Base-by-base conservation (phyloP, 2,113 vertebrate genomes). In the Dromas ardeola region DNA sequence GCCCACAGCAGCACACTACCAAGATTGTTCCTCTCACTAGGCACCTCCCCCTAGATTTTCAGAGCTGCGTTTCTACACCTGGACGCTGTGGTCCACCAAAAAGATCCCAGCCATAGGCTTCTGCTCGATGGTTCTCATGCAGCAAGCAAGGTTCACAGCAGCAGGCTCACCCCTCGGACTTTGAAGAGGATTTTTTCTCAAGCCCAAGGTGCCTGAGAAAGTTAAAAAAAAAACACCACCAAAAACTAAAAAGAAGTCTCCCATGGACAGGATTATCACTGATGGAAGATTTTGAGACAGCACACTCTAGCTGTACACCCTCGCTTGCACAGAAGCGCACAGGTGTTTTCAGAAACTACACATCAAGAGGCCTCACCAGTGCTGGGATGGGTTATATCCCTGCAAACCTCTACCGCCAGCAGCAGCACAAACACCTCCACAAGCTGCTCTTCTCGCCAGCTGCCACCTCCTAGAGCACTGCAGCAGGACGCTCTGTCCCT, bases 261-360 rank as follows among this genome's bases (percentile, higher is more conserved):
- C 3, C 3, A 1, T 1, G 15, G 36, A 61, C 10, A 63, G 18
- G 43, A 88, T 36, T n/a, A 56, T 65, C 67, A 73, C 27, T 4
- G 27, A 34, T 10, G 20, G 16, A 20, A 86, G 17, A 52, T 77
- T 43, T 77, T 15, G 22, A 81, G 50, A n/a, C 10, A 21, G 23
- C 18, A 15, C 15, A 36, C 62, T 76, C 52, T 40, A 87, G 74
- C 4, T 87, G 49, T 10, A 55, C 20, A 12, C 15, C 13, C 11
- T 43, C 2, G 0, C 40, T 29, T 12, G 36, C 49, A 56, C 15
- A 63, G 29, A 81, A 88, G 10, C 10, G 26, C 32, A 42, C 0
- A 0, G 10, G 13, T 43, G 16, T 66, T 73, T 67, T 77, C 49
- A 69, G 52, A 58, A 79, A 61, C 23, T 67, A 92, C 45, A 22